phyloP scores from a whole-genome alignment of 2,113 vertebrate genomes.

The Ginglymostoma cirratum region DNA sequence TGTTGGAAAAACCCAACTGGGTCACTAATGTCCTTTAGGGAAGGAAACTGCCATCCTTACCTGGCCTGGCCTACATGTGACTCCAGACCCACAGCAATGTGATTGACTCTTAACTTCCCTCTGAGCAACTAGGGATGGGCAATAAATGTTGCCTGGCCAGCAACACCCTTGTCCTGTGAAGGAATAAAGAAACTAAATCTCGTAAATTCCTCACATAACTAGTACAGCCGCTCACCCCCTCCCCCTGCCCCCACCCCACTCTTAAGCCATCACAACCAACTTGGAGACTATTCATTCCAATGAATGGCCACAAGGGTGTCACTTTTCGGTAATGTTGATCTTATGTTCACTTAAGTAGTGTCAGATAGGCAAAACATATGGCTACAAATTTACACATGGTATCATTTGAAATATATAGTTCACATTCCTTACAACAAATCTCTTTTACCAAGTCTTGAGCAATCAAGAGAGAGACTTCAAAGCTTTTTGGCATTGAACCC shows the following conservation, averaged over 20 bases:
- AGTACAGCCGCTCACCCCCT: no score
- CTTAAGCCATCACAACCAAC: neutral
- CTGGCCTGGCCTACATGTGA: no score
- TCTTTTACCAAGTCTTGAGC: neutral
- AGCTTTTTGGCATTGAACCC: neutral
- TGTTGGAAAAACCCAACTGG: no score
- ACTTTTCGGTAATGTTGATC: neutral
- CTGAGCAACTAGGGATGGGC: no score
- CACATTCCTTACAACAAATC: neutral
- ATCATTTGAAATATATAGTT: neutral
- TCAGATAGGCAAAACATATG: neutral
- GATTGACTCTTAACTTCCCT: no score
- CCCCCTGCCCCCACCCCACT: no score
- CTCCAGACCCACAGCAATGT: no score
- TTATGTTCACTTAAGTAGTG: neutral
- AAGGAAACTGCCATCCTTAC: no score
- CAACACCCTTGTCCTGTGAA: no score
- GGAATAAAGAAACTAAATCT: neutral
- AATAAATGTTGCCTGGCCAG: no score
- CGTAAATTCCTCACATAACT: neutral
- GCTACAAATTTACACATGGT: neutral
- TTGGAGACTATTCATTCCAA: accelerated
- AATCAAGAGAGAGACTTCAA: neutral
- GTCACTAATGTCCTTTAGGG: no score
- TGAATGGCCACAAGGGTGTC: neutral